Conservation (phyloP, 2,888 invertebrate genomes). For the Drosophila algonquin region DNA sequence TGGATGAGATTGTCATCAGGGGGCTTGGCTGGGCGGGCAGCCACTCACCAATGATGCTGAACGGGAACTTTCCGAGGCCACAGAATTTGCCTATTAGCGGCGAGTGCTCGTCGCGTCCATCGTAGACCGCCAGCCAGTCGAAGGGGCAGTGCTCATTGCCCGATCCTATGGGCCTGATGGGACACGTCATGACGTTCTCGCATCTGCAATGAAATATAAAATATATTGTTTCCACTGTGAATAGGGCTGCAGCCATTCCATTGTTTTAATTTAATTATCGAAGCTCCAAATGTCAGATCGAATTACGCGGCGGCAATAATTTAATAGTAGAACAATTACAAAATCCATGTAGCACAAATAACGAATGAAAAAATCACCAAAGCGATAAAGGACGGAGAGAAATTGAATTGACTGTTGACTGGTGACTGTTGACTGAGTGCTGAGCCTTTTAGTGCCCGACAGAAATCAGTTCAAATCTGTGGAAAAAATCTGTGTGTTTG, state of each 20-base stretch:
- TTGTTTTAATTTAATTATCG: slow-evolving; percentile 22
- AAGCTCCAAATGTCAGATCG: slow-evolving; percentile 37
- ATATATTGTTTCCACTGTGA: slow-evolving; percentile 3
- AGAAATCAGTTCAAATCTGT: slow-evolving; percentile 14
- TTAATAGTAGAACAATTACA: slow-evolving; percentile 40
- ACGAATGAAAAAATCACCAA: slow-evolving; percentile 33
- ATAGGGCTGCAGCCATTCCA: slow-evolving; percentile 2
- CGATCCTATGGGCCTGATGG: slow-evolving; percentile 95
- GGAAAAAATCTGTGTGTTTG: neutral
- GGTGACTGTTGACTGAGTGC: slow-evolving; percentile 46
- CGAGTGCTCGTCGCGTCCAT: slow-evolving; percentile 94
- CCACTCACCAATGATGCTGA: slow-evolving; percentile 91
- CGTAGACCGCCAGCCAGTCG: slow-evolving; percentile 95
- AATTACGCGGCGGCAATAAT: slow-evolving; percentile 19
- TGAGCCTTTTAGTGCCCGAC: slow-evolving; percentile 38
- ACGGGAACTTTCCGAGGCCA: slow-evolving; percentile 96
- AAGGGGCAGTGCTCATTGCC: slow-evolving; percentile 94
- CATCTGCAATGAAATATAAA: slow-evolving; percentile 85
- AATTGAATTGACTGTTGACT: slow-evolving; percentile 41
- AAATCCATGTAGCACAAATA: slow-evolving; percentile 19
- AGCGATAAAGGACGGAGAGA: slow-evolving; percentile 29
- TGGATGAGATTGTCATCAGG: neutral
- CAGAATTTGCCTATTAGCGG: slow-evolving; percentile 96
- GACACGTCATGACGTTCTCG: slow-evolving; percentile 97
- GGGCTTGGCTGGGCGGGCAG: neutral